These are phyloP conservation scores for Aurelia aurita DNA, from an alignment of 30 jellyfish, hydroid and myxozoan genomes.

Conservation along the genomic window DNA sequence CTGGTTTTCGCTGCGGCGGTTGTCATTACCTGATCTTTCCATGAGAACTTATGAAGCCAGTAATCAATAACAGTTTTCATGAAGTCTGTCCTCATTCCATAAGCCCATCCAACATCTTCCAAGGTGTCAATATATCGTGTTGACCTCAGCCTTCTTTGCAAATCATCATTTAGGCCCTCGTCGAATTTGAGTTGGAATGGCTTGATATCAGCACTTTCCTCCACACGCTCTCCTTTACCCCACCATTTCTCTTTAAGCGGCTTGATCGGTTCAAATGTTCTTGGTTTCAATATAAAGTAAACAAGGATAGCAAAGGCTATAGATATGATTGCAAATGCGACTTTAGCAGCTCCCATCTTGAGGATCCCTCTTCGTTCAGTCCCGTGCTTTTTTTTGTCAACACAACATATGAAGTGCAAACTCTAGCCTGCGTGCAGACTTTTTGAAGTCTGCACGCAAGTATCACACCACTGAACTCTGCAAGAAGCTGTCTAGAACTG, in stretches of 20 bases:
- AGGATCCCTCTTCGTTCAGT: no score
- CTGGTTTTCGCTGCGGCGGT: no score
- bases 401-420: no score
- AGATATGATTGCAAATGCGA: conserved; percentile 25
- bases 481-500: no score
- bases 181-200: conserved; percentile 41
- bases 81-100: conserved; percentile 58
- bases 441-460: no score
- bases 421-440: no score
- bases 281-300: conserved; percentile 9
- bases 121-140: conserved; percentile 47
- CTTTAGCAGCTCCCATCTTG: conserved; percentile 29
- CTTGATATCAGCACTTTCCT: conserved; percentile 19
- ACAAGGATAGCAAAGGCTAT: conserved; percentile 7
- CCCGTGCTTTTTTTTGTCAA: no score
- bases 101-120: conserved; percentile 47
- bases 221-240: conserved; percentile 59
- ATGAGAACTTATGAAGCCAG: conserved; percentile 53
- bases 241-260: conserved; percentile 58
- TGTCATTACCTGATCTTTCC: conserved; percentile 47
- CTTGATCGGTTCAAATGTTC: conserved; percentile 4
- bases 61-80: conserved; percentile 52
- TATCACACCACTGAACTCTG: no score
- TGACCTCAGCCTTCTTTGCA: conserved; percentile 7
- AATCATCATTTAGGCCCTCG: conserved; percentile 2